These are phyloP conservation scores for Dryobotodes eremita DNA, from an alignment of 2,888 invertebrate species.

Conservation along the genomic window DNA sequence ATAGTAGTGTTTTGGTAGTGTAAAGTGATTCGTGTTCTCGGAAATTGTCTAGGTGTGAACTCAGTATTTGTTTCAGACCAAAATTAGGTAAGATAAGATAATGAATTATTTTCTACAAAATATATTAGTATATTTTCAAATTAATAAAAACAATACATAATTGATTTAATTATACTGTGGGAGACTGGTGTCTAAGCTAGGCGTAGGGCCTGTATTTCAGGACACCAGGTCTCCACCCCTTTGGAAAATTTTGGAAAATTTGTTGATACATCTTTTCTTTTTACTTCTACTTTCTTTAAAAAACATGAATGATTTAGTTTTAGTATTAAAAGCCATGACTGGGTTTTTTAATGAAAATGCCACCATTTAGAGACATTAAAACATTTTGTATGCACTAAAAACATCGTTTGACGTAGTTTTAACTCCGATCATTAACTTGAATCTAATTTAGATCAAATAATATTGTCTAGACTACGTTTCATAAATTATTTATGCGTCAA, in stretches of 20 bases:
- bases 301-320: neutral
- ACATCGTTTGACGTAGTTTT: slow-evolving; percentile 1
- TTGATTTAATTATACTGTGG: too few species aligned
- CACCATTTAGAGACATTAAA: neutral
- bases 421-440: slow-evolving; percentile 20
- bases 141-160: too few species aligned
- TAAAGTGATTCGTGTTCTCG: neutral
- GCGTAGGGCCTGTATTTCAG: too few species aligned
- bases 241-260: too few species aligned
- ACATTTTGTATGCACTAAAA: neutral
- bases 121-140: too few species aligned
- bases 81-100: too few species aligned
- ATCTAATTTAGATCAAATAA: slow-evolving; percentile 1
- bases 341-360: neutral
- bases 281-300: neutral
- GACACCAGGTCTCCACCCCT: too few species aligned
- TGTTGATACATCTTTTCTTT: neutral
- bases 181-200: too few species aligned
- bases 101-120: too few species aligned
- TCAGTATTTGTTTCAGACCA: too few species aligned
- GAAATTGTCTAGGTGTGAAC: neutral
- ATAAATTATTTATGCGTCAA: slow-evolving; percentile 10
- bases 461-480: slow-evolving; percentile 35
- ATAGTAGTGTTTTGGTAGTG: too few species aligned
- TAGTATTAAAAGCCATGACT: too few species aligned